Percentiles rank a stretch among this genome's conserved stretches.
phyloP scores from a whole-genome alignment of 2,113 vertebrate genomes.

The Vidua chalybeata region DNA sequence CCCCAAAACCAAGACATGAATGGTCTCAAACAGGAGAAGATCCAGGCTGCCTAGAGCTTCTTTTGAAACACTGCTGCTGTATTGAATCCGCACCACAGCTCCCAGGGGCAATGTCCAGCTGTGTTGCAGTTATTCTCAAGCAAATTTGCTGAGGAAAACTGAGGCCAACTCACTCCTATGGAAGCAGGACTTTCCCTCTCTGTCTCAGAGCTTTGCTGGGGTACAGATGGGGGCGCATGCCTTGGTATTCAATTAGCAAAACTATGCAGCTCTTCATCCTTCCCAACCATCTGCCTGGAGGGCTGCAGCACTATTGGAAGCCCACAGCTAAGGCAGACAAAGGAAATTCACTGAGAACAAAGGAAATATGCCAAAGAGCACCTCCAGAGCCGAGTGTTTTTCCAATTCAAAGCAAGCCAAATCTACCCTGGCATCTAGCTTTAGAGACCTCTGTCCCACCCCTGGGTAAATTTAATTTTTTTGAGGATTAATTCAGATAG shows the following conservation, averaged over 20 bases:
- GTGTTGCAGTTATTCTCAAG: background rate
- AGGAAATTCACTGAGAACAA: conserved; percentile 27
- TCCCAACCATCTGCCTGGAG: background rate
- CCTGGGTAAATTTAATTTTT: background rate
- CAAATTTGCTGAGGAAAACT: background rate
- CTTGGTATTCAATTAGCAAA: conserved; percentile 11
- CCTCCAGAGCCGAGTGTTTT: background rate
- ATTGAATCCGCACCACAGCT: background rate
- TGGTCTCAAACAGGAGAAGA: background rate
- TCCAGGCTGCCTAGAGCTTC: background rate
- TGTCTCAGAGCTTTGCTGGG: background rate
- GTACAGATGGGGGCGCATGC: background rate
- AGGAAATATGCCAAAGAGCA: background rate
- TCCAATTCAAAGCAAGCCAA: background rate
- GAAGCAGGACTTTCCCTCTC: background rate
- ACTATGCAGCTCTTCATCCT: background rate
- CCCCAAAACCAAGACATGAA: background rate
- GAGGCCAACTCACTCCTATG: background rate
- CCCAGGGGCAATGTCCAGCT: background rate
- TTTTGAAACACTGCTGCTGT: background rate
- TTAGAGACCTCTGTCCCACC: background rate
- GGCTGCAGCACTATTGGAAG: background rate
- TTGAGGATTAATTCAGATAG: background rate
- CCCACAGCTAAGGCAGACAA: background rate
- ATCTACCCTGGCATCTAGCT: background rate